Evolutionary conservation across 1,140 invertebrate genomes (phyloP).

Genomic region (Melanaphis sacchari): DNA sequence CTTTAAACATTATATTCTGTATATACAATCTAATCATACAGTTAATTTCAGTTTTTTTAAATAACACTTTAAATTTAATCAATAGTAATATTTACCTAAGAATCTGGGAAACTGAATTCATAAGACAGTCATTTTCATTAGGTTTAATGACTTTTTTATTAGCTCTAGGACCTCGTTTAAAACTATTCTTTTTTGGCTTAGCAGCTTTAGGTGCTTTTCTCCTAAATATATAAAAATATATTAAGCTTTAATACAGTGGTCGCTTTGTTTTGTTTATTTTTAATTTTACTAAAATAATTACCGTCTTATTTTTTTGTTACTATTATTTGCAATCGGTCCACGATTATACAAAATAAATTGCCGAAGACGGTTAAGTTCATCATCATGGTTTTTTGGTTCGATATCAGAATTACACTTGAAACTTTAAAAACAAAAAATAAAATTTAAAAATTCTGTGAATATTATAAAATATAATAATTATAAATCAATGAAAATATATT

Average conservation of each 20-base stretch:
- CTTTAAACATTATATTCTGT: neutral
- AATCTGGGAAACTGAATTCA: constrained; percentile 87
- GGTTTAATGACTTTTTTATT: constrained; percentile 78
- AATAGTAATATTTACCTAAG: constrained; percentile 67
- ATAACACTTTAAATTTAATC: constrained; percentile 2
- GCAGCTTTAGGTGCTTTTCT: neutral
- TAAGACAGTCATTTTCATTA: constrained; percentile 89
- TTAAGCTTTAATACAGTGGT: neutral
- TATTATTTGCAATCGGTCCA: neutral
- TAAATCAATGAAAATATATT: neutral
- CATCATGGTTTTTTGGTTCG: constrained; percentile 39
- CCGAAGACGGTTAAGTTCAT: constrained; percentile 44
- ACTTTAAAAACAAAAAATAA: constrained; percentile 43
- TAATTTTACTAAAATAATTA: constrained; percentile 24
- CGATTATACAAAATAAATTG: constrained; percentile 52
- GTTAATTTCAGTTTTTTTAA: neutral
- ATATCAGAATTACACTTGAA: constrained; percentile 36
- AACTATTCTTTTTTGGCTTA: constrained; percentile 6
- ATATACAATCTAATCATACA: neutral
- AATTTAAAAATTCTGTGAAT: neutral
- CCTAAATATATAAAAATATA: constrained; percentile 21
- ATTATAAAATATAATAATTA: neutral
- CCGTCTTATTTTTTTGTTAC: constrained; percentile 22
- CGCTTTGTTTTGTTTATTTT: neutral
- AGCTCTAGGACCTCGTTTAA: constrained; percentile 38